Conservation (phyloP, 2,888 invertebrate species). For the Pharmacophagus antenor region DNA sequence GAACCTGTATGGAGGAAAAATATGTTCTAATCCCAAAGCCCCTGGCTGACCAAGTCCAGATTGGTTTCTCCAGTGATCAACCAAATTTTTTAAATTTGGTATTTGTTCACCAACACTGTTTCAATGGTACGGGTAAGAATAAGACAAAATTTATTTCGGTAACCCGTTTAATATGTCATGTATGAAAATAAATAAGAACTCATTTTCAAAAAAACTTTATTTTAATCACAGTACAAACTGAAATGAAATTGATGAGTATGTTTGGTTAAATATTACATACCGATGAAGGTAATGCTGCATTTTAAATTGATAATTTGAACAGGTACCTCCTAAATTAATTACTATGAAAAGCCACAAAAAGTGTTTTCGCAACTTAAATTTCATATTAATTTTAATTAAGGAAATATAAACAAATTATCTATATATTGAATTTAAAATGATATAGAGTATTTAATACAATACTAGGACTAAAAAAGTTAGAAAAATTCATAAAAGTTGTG, state of each 20-base stretch:
- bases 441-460: background rate
- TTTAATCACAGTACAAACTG: constrained; percentile 64
- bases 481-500: background rate
- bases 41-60: constrained; percentile 44
- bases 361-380: background rate
- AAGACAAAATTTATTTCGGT: constrained; percentile 67
- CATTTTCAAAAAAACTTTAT: constrained; percentile 73
- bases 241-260: constrained; percentile 49
- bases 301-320: constrained; percentile 44
- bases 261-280: constrained; percentile 49
- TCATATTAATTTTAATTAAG: background rate
- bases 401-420: constrained; percentile 60
- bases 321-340: constrained; percentile 62
- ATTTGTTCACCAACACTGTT: constrained; percentile 14
- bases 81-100: constrained; percentile 16
- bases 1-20: constrained; percentile 86
- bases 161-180: constrained; percentile 62
- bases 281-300: constrained; percentile 44
- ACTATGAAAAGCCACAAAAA: background rate
- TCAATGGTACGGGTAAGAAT: constrained; percentile 66
- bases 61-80: constrained; percentile 35
- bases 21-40: constrained; percentile 62
- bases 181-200: constrained; percentile 74
- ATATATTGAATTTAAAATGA: constrained; percentile 32
- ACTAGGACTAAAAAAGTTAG: background rate